Percentiles rank a stretch among this genome's conserved stretches.
Conservation (phyloP, 2,113 vertebrate genomes). For the Sitta europaea region DNA sequence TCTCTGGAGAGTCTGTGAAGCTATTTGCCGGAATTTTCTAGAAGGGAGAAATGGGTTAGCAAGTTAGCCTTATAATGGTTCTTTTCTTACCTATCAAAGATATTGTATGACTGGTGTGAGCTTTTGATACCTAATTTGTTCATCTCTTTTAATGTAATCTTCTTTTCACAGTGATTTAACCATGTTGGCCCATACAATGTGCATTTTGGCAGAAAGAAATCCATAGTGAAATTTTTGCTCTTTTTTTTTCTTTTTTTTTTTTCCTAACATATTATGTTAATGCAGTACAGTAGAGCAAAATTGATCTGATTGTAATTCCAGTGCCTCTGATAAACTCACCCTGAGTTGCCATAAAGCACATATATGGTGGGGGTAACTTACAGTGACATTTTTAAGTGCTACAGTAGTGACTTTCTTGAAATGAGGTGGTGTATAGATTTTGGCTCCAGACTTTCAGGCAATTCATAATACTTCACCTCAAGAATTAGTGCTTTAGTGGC, state of each 20-base stretch:
- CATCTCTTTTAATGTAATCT: background rate
- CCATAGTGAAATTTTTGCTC: background rate
- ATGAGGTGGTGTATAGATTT: background rate
- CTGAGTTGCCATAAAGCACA: background rate
- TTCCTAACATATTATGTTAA: too few relatives aligned
- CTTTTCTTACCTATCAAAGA: background rate
- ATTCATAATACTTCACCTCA: background rate
- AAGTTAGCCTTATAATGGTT: background rate
- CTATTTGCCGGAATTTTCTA: background rate
- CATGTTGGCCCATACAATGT: background rate
- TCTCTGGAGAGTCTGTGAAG: background rate
- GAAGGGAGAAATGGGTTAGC: background rate
- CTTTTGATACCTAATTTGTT: background rate
- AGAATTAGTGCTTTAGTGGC: background rate
- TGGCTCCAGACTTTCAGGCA: background rate
- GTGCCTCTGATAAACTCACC: background rate
- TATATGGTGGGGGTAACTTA: background rate
- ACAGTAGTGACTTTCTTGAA: background rate
- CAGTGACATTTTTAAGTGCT: background rate
- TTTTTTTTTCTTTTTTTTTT: background rate
- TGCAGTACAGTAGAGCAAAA: background rate
- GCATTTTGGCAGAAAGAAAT: background rate
- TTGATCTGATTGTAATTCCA: background rate
- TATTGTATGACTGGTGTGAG: background rate
- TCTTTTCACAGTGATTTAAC: background rate